Evolutionary conservation across 2,113 vertebrate species (phyloP).

Genomic region (Pterophyllum scalare): DNA sequence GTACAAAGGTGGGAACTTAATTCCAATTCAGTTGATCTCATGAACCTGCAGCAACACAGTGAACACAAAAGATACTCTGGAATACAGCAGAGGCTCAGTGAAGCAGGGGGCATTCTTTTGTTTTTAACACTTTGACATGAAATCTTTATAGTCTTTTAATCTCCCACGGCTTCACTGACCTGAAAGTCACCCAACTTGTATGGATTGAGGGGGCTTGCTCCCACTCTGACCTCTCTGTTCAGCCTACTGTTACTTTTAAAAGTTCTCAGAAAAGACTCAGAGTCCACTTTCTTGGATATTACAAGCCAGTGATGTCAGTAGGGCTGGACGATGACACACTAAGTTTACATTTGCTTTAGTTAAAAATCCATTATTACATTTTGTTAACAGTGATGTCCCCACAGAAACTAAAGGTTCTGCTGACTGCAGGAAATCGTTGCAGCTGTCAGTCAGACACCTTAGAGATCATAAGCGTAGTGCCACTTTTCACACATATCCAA

Average conservation of each 20-base stretch:
- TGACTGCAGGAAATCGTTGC: background rate
- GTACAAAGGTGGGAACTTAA: background rate
- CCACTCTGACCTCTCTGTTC: background rate
- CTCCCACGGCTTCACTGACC: conserved; percentile 14
- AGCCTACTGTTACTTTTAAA: too few relatives aligned
- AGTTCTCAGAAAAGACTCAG: too few relatives aligned
- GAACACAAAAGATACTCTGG: background rate
- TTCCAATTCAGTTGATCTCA: background rate
- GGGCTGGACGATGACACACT: background rate
- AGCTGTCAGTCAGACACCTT: background rate
- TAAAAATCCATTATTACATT: background rate
- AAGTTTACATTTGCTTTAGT: background rate
- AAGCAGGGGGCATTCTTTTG: background rate
- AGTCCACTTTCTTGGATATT: background rate
- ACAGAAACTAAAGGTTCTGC: background rate
- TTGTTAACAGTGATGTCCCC: background rate
- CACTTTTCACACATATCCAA: background rate
- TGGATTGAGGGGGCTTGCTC: background rate
- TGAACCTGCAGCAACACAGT: background rate
- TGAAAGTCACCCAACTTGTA: background rate
- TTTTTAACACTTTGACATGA: conserved; percentile 26
- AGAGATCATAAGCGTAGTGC: background rate
- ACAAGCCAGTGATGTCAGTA: background rate
- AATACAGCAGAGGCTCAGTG: background rate
- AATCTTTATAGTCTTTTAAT: conserved; percentile 18